Conservation (phyloP, 1,140 invertebrate genomes). For the Drosophila quadrilineata region DNA sequence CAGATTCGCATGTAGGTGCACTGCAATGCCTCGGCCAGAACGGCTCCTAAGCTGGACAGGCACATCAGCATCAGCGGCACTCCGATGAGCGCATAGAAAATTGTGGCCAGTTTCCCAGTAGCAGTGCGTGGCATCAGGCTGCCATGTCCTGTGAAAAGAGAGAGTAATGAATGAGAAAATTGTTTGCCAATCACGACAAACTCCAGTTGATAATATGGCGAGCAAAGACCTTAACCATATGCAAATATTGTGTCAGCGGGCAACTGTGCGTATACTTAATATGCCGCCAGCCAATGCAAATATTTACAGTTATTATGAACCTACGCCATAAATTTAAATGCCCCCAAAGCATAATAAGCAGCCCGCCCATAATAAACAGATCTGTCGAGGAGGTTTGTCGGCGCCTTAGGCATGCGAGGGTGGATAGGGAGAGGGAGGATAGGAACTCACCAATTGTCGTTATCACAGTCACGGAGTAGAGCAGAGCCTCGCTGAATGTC, state of each 20-base stretch:
- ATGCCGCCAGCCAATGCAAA: slow-evolving; percentile 49
- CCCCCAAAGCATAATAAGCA: slow-evolving; percentile 50
- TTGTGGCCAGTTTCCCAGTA: slow-evolving; percentile 90
- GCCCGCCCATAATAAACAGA: slow-evolving; percentile 30
- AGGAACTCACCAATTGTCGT: slow-evolving; percentile 89
- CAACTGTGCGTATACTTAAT: slow-evolving; percentile 64
- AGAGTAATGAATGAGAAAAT: not conserved
- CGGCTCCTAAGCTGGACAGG: slow-evolving; percentile 91
- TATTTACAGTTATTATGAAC: slow-evolving; percentile 57
- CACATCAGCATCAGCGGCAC: slow-evolving; percentile 94
- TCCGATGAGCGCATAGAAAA: slow-evolving; percentile 91
- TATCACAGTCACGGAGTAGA: slow-evolving; percentile 92
- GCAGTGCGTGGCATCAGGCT: slow-evolving; percentile 89
- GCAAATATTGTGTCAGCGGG: slow-evolving; percentile 58
- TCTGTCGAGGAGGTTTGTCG: no score
- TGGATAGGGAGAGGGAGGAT: not conserved
- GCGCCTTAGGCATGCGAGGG: no score
- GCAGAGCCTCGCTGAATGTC: slow-evolving; percentile 89
- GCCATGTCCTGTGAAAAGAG: slow-evolving; percentile 86
- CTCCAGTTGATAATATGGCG: not conserved
- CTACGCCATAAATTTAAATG: slow-evolving; percentile 34
- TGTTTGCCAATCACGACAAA: not conserved
- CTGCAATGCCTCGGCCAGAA: slow-evolving; percentile 88
- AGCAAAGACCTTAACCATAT: slow-evolving; percentile 47
- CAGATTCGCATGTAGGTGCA: slow-evolving; percentile 87